Evolutionary conservation across 2,797 vertebrate species (phyloP).

Genomic region (Ptychadena robeensis): DNA sequence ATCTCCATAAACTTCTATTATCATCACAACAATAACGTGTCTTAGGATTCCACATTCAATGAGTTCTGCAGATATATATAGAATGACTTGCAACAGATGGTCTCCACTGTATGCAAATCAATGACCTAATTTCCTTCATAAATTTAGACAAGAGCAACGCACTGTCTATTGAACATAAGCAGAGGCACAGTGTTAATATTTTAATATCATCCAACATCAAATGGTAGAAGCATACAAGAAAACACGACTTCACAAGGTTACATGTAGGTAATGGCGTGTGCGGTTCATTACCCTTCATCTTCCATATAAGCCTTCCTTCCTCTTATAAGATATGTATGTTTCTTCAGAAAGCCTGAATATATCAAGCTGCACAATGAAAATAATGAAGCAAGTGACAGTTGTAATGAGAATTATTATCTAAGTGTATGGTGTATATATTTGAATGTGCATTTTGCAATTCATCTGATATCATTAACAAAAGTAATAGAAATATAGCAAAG

Average conservation of each 20-base stretch:
- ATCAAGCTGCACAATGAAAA: background rate
- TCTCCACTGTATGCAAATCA: constrained; percentile 16
- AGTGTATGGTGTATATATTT: background rate
- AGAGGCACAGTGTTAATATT: constrained; percentile 24
- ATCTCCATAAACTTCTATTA: background rate
- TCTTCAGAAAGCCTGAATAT: background rate
- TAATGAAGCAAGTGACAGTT: background rate
- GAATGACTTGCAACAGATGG: constrained; percentile 36
- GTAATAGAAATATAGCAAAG: background rate
- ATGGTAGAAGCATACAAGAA: background rate
- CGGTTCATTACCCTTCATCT: background rate
- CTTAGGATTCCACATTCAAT: background rate
- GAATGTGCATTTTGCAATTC: background rate
- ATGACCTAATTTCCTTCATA: constrained; percentile 38
- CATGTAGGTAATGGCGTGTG: background rate
- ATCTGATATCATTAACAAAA: background rate
- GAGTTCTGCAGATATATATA: constrained; percentile 13
- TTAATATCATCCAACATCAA: constrained; percentile 1
- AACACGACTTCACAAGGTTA: constrained; percentile 8
- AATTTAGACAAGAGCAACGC: constrained; percentile 28
- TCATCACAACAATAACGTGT: background rate
- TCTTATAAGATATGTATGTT: background rate
- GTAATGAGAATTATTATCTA: background rate
- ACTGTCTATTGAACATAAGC: background rate
- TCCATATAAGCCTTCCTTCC: background rate